Conservation (phyloP, 2,888 invertebrate genomes). For the Limnephilus marmoratus region DNA sequence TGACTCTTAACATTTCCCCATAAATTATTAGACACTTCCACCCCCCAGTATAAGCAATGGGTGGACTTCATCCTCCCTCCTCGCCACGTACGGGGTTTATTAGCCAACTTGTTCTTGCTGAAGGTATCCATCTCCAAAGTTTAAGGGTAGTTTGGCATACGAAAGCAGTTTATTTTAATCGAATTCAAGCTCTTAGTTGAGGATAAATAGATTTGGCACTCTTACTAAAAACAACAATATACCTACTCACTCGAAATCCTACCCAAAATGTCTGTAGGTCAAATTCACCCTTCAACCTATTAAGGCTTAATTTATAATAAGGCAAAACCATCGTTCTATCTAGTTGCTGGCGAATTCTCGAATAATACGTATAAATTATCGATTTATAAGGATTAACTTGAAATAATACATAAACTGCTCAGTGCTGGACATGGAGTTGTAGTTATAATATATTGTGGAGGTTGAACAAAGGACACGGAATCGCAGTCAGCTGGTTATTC, state of each 20-base stretch:
- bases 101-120: background rate
- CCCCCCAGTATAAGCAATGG: background rate
- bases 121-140: background rate
- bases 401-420: too few relatives aligned
- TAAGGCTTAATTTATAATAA: background rate
- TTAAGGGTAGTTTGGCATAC: background rate
- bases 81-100: background rate
- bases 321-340: background rate
- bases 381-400: too few relatives aligned
- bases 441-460: too few relatives aligned
- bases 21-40: background rate
- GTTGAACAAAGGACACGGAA: too few relatives aligned
- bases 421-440: too few relatives aligned
- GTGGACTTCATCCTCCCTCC: background rate
- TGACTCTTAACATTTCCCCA: background rate
- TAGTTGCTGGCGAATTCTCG: background rate
- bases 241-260: background rate
- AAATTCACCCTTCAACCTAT: background rate
- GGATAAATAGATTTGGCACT: background rate
- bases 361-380: background rate
- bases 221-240: background rate
- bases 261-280: background rate
- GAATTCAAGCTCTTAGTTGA: background rate
- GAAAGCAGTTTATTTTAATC: background rate
- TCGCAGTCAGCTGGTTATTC: too few relatives aligned